Conservation (phyloP, 2,113 vertebrate species). For the Notothenia coriiceps region DNA sequence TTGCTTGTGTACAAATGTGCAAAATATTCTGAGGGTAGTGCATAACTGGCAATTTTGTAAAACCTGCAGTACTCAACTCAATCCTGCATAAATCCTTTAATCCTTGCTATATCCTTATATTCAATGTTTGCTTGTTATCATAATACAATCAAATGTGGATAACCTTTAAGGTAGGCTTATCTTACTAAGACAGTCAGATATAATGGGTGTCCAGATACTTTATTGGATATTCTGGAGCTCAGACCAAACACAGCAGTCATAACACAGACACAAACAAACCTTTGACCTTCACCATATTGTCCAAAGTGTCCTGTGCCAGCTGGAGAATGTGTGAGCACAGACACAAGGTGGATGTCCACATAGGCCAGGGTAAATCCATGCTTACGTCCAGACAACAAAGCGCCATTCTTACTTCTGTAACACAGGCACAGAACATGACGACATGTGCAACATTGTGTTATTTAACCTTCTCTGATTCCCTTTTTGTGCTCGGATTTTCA, state of each 20-base stretch:
- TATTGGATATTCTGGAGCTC: slow-evolving; percentile 2
- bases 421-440: slow-evolving; percentile 12
- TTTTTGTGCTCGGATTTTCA: slow-evolving; percentile 13
- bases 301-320: slow-evolving; percentile 28
- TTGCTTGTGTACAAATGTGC: no score
- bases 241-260: neutral
- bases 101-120: no score
- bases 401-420: slow-evolving; percentile 63
- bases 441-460: slow-evolving; percentile 21
- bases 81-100: no score
- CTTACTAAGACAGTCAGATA: neutral
- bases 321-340: slow-evolving; percentile 35
- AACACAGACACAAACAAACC: slow-evolving; percentile 7
- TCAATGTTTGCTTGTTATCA: neutral
- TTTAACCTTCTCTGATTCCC: slow-evolving; percentile 29
- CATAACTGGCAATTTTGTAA: no score
- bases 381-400: slow-evolving; percentile 58
- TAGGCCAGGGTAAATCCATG: slow-evolving; percentile 45
- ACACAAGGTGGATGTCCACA: slow-evolving; percentile 25
- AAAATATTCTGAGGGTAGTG: no score
- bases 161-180: neutral
- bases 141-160: neutral
- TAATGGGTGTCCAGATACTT: slow-evolving; percentile 10
- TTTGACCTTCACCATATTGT: slow-evolving; percentile 28
- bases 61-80: no score